phyloP scores from a whole-genome alignment of 2,888 invertebrate species.

The Leptogaster cylindrica region DNA sequence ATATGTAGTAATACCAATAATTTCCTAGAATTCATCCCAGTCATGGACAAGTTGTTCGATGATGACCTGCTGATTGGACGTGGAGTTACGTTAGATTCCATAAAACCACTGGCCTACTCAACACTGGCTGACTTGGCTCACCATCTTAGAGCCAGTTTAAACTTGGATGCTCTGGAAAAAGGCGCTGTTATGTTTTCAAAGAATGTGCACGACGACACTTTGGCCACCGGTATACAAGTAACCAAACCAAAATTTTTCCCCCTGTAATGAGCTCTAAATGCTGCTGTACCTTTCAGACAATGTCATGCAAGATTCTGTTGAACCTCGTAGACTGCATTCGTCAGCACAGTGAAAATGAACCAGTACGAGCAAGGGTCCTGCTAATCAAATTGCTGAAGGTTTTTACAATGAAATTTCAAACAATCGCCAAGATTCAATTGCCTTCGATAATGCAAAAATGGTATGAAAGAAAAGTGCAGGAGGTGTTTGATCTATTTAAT shows the following conservation, averaged over 20 bases:
- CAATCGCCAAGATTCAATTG: slow-evolving; percentile 90
- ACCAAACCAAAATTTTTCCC: neutral
- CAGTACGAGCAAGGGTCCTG: slow-evolving; percentile 65
- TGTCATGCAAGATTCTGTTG: slow-evolving; percentile 94
- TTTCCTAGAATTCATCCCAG: slow-evolving; percentile 84
- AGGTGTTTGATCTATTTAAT: slow-evolving; percentile 16
- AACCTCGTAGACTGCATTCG: slow-evolving; percentile 95
- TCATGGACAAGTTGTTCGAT: slow-evolving; percentile 93
- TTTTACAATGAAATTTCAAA: slow-evolving; percentile 95
- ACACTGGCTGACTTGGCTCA: slow-evolving; percentile 97
- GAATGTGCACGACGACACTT: slow-evolving; percentile 94
- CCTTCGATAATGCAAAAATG: slow-evolving; percentile 85
- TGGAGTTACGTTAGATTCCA: slow-evolving; percentile 96
- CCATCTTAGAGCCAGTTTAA: slow-evolving; percentile 87
- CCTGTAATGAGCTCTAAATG: neutral
- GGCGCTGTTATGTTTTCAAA: slow-evolving; percentile 95
- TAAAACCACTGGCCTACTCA: slow-evolving; percentile 93
- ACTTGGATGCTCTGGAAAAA: slow-evolving; percentile 81
- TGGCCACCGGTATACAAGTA: slow-evolving; percentile 74
- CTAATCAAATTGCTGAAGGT: slow-evolving; percentile 93
- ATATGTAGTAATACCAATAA: neutral
- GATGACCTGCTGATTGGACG: slow-evolving; percentile 91
- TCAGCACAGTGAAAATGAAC: slow-evolving; percentile 75
- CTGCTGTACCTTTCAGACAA: slow-evolving; percentile 74
- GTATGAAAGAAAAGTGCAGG: slow-evolving; percentile 60